Evolutionary conservation across 2,888 invertebrate species (phyloP).

Genomic region (Xanthorhoe spadicearia): DNA sequence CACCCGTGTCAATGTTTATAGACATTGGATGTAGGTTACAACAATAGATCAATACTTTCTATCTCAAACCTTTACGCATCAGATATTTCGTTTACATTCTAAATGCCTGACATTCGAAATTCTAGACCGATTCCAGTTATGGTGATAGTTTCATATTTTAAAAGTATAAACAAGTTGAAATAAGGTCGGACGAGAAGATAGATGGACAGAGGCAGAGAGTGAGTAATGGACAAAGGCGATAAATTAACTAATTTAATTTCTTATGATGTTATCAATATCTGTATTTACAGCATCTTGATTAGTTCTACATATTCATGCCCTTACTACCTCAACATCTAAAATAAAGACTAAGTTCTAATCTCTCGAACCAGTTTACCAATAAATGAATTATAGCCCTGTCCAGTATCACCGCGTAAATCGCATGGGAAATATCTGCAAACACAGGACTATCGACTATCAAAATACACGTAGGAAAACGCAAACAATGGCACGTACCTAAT

Average conservation of each 20-base stretch:
- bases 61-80: not conserved
- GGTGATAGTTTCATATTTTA: no score
- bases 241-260: no score
- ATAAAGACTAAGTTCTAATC: not conserved
- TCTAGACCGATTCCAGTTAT: no score
- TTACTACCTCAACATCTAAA: not conserved
- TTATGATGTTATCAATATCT: not conserved
- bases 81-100: no score
- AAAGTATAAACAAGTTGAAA: no score
- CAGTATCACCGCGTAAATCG: not conserved
- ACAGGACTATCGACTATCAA: not conserved
- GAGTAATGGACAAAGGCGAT: no score
- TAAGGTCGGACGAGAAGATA: no score
- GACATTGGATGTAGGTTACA: not conserved
- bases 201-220: no score
- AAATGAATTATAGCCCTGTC: not conserved
- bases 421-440: not conserved
- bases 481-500: not conserved
- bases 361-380: not conserved
- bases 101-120: no score
- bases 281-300: not conserved
- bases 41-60: not conserved
- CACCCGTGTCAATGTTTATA: constrained; percentile 39
- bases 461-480: not conserved
- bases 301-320: not conserved